phyloP scores from a whole-genome alignment of 2,797 vertebrate genomes.

The Remorina albescens region DNA sequence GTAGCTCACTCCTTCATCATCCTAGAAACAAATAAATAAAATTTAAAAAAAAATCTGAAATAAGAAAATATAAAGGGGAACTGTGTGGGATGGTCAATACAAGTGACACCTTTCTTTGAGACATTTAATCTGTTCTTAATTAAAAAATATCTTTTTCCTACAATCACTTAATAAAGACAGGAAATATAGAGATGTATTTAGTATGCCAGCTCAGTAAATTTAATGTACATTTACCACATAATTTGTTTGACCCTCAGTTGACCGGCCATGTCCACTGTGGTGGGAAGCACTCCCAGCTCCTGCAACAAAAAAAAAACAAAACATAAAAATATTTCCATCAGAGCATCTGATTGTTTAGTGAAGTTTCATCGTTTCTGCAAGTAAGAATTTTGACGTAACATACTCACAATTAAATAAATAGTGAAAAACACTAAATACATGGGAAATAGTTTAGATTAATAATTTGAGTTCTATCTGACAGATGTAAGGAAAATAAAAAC shows the following conservation, averaged over 20 bases:
- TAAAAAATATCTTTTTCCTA: no score
- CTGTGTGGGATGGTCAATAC: no score
- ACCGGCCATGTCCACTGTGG: not conserved
- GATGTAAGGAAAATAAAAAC: no score
- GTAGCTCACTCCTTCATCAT: conserved; percentile 9
- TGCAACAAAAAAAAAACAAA: not conserved
- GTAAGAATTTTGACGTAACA: no score
- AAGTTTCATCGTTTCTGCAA: no score
- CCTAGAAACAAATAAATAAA: not conserved
- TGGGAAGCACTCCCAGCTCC: not conserved
- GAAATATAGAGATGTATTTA: not conserved
- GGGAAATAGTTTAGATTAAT: no score
- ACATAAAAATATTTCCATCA: no score
- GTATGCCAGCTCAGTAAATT: not conserved
- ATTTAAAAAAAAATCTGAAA: not conserved
- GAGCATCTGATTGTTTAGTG: not conserved
- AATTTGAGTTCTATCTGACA: not conserved
- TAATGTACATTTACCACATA: conserved; percentile 6
- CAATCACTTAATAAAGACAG: no score
- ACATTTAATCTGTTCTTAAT: not conserved
- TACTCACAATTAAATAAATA: no score
- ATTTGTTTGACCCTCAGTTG: not conserved
- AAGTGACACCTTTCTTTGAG: no score
- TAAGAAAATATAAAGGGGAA: no score
- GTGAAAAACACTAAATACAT: no score